phyloP scores from a whole-genome alignment of 2,797 vertebrate species.

The Stomatorhinus walkeri region DNA sequence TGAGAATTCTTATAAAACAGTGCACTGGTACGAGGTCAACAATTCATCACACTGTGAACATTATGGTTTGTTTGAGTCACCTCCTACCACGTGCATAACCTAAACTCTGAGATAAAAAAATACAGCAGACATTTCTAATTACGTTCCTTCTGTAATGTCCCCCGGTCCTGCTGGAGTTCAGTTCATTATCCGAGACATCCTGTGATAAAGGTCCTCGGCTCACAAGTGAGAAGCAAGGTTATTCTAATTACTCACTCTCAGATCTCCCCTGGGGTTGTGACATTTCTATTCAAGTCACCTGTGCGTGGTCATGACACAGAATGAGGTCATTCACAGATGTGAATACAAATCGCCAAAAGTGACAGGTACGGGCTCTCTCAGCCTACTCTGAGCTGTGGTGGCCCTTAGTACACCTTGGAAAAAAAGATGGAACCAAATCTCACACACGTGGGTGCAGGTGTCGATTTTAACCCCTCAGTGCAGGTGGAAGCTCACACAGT shows the following conservation, averaged over 20 bases:
- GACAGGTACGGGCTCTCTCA: neutral
- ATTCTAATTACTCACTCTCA: slow-evolving; percentile 15
- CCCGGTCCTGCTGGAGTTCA: neutral
- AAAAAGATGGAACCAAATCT: neutral
- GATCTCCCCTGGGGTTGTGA: slow-evolving; percentile 22
- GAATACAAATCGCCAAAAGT: slow-evolving; percentile 21
- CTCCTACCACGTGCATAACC: neutral
- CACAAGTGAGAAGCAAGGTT: slow-evolving; percentile 21
- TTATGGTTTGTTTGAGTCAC: neutral
- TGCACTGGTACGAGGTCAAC: neutral
- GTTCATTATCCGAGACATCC: slow-evolving; percentile 21
- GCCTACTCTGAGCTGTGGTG: neutral
- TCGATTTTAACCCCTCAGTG: neutral
- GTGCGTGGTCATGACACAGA: neutral
- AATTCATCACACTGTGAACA: neutral
- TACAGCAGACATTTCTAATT: slow-evolving; percentile 9
- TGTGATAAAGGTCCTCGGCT: slow-evolving; percentile 11
- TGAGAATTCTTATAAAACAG: neutral
- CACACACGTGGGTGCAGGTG: neutral
- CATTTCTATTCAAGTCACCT: slow-evolving; percentile 24
- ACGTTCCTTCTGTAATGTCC: neutral
- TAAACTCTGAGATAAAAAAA: neutral
- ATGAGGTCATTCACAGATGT: neutral
- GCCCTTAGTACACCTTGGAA: neutral
- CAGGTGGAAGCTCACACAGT: neutral